Evolutionary conservation across 2,113 vertebrate species (phyloP).

Genomic region (Poecile atricapillus): DNA sequence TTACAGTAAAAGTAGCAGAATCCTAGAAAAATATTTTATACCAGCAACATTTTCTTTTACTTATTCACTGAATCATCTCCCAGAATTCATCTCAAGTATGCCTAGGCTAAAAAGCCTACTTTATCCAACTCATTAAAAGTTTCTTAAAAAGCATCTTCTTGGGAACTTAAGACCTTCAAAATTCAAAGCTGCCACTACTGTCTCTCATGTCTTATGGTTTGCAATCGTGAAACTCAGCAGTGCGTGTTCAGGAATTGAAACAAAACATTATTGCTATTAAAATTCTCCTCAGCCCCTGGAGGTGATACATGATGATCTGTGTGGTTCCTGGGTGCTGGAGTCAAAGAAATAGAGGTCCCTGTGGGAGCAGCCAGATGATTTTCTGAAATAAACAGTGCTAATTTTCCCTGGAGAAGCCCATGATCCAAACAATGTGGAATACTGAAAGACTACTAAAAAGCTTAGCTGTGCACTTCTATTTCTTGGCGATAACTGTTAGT

Average conservation of each 20-base stretch:
- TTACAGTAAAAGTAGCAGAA: neutral
- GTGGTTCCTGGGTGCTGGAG: neutral
- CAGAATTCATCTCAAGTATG: neutral
- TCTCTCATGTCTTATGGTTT: conserved; percentile 46
- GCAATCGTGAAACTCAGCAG: conserved; percentile 54
- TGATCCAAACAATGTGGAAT: neutral
- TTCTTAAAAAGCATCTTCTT: conserved; percentile 18
- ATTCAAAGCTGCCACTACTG: conserved; percentile 42
- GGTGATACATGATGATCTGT: conserved; percentile 31
- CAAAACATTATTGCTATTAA: conserved; percentile 46
- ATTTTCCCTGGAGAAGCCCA: neutral
- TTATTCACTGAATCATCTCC: neutral
- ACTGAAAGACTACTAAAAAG: neutral
- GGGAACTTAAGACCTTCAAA: conserved; percentile 37
- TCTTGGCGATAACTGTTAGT: neutral
- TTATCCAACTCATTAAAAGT: conserved; percentile 52
- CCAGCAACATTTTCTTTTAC: neutral
- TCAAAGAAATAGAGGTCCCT: neutral
- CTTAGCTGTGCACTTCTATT: neutral
- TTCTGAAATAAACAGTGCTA: conserved; percentile 24
- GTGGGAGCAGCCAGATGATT: neutral
- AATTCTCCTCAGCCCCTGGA: conserved; percentile 53
- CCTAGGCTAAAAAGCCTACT: neutral
- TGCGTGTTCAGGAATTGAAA: conserved; percentile 35
- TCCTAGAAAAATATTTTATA: neutral